A percentile compares a stretch with the other conserved stretches of the same genome.
Conservation (phyloP, 2,113 vertebrate species). For the Malurus alboscapulatus region DNA sequence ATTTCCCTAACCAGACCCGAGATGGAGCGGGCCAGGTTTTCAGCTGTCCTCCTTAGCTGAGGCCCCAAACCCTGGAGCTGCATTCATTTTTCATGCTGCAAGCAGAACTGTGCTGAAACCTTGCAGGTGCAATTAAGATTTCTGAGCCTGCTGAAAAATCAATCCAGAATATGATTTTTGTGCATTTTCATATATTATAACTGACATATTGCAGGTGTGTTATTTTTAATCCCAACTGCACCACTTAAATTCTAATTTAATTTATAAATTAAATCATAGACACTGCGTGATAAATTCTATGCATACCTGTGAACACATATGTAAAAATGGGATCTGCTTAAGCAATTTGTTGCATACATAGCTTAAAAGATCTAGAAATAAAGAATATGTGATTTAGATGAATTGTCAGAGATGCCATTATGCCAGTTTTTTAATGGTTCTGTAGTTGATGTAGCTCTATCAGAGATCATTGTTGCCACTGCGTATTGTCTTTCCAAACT, state of each 20-base stretch:
- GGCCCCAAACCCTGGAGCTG: background rate
- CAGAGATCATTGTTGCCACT: background rate
- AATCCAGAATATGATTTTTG: background rate
- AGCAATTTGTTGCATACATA: background rate
- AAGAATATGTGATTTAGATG: background rate
- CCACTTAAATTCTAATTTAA: background rate
- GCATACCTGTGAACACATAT: background rate
- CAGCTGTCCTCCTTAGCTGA: background rate
- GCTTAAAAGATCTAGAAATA: slow-evolving; percentile 2
- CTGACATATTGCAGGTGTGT: background rate
- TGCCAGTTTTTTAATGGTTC: background rate
- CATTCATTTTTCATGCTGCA: slow-evolving; percentile 38
- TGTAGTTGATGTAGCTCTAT: background rate
- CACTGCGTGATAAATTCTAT: background rate
- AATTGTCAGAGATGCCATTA: background rate
- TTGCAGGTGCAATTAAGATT: slow-evolving; percentile 42
- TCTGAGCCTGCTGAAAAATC: slow-evolving; percentile 27
- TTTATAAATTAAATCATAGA: background rate
- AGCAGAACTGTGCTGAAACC: background rate
- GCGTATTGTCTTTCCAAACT: background rate
- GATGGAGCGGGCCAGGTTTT: slow-evolving; percentile 22
- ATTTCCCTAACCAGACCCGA: slow-evolving; percentile 14
- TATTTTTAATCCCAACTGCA: background rate
- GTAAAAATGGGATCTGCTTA: background rate
- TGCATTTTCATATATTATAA: background rate